Base-by-base conservation (phyloP, 2,888 invertebrate species). In the Tipula unca region DNA sequence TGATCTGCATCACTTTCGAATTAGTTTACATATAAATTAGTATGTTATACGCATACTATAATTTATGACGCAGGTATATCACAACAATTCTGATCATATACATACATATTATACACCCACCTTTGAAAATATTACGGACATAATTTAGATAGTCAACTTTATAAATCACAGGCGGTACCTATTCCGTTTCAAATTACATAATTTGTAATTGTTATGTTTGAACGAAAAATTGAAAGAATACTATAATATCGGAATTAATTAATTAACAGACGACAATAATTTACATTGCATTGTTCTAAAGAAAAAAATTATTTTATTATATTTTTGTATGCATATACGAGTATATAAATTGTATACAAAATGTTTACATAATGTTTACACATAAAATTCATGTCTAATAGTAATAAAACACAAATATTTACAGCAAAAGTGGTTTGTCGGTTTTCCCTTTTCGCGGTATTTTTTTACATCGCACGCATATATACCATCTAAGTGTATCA, bases 361-460 rank as follows among this genome's bases (percentile, higher is more conserved):
- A 10, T 69, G 69, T 20, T 69, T 69, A 69, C 69, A 69, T 69
- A 69, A 69, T 69, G 25, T 69, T 69, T 69, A 69, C 69, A 69
- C 25, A 25, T 10, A 69, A 6, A 69, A 69, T 69, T 69, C 69
- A 69, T 69, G 69, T 25, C 69, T 69, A 69, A 69, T 20, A 10
- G 25, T 69, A 69, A 69, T 69, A 69, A 69, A 69, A 69, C 25
- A 48, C 25, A 69, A 69, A 69, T 25, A 69, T 69, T 69, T 25
- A 25, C 25, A 69, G 25, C 25, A 25, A 69, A 69, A 69, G 25
- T 13, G 25, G 69, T 69, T 69, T 69, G 10, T 6, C 69, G 69
- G 69, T 69, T 69, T 69, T 69, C 69, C 8, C 69, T 69, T 69
- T 69, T 69, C 69, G 69, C 69, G 69, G 69, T 69, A 69, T 69